phyloP scores from a whole-genome alignment of 2,113 vertebrate species.

The Anolis sagrei region DNA sequence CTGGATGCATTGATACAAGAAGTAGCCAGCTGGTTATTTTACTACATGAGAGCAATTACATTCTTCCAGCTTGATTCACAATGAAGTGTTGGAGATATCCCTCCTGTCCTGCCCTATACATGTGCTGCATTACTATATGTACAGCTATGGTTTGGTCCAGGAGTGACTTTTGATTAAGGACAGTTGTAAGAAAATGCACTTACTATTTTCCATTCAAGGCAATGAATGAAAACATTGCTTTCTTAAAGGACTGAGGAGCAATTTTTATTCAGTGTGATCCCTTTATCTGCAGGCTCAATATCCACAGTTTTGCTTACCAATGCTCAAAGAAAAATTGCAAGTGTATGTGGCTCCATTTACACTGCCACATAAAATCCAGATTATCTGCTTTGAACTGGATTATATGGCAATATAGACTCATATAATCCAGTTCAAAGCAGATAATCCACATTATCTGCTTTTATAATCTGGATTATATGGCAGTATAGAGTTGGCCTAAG shows the following conservation, averaged over 20 bases:
- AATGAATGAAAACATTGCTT: background rate
- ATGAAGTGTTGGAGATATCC: background rate
- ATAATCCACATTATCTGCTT: too few relatives aligned
- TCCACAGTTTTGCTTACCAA: too few relatives aligned
- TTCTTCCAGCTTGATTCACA: slow-evolving; percentile 10
- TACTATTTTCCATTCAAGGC: background rate
- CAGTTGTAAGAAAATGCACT: background rate
- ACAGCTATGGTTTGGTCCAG: background rate
- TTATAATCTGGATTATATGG: too few relatives aligned
- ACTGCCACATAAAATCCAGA: too few relatives aligned
- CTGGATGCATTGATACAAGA: background rate
- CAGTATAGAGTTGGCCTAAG: too few relatives aligned
- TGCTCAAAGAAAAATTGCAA: too few relatives aligned
- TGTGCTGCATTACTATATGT: accelerated
- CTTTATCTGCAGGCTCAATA: too few relatives aligned
- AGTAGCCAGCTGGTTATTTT: background rate
- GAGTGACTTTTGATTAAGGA: background rate
- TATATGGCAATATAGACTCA: too few relatives aligned
- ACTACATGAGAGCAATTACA: background rate
- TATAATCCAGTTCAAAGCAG: too few relatives aligned
- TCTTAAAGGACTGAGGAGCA: background rate
- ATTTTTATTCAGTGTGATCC: too few relatives aligned
- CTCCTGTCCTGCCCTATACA: background rate
- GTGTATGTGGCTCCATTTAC: too few relatives aligned
- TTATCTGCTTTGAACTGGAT: too few relatives aligned